Evolutionary conservation across 2,113 vertebrate genomes (phyloP).

Genomic region (Onychorhynchus coronatus): DNA sequence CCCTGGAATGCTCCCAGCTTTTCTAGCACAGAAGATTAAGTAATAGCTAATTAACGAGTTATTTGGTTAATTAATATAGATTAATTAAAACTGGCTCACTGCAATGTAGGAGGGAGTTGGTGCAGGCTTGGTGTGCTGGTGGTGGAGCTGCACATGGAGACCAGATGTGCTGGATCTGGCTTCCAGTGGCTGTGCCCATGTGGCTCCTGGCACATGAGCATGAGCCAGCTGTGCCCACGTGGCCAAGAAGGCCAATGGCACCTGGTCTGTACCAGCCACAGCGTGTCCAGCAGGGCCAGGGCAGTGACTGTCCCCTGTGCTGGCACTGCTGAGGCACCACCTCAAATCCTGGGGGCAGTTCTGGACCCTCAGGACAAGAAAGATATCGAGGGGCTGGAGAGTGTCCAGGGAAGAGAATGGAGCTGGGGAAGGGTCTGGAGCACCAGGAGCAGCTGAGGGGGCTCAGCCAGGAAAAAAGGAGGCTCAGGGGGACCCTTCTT

Average conservation of each 20-base stretch:
- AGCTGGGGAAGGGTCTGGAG: neutral
- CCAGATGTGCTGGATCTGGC: neutral
- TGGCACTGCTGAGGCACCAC: neutral
- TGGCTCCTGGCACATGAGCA: neutral
- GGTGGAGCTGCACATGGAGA: neutral
- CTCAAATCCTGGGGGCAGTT: neutral
- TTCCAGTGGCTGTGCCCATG: neutral
- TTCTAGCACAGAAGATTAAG: neutral
- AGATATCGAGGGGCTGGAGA: neutral
- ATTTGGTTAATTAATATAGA: neutral
- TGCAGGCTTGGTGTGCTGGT: neutral
- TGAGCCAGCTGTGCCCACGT: neutral
- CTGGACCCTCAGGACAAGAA: rapidly evolving
- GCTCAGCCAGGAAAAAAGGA: neutral
- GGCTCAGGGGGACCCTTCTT: neutral
- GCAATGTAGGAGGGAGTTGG: neutral
- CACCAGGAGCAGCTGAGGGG: neutral
- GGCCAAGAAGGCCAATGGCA: neutral
- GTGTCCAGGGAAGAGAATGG: neutral
- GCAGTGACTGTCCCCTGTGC: neutral
- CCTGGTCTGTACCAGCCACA: neutral
- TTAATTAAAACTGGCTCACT: neutral
- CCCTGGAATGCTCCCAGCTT: neutral
- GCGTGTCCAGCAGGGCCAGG: neutral
- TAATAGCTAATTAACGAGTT: neutral